Conservation (phyloP, 23 tunicate species). For the Ascidia mentula region DNA sequence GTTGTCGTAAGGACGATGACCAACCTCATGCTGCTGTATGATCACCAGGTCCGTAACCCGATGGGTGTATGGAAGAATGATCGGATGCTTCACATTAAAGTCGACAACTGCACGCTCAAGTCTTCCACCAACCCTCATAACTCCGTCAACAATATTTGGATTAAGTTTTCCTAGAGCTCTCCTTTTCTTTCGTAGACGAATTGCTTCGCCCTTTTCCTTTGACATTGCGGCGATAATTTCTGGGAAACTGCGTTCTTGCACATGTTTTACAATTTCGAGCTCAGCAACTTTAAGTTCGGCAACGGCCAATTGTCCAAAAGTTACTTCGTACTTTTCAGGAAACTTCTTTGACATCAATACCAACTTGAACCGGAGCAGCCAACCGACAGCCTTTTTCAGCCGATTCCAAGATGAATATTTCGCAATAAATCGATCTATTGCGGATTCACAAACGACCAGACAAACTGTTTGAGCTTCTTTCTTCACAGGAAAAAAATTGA, state of each 20-base stretch:
- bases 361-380: conserved; percentile 1
- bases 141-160: too few relatives aligned
- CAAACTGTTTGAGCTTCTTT: neutral
- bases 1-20: conserved; percentile 34
- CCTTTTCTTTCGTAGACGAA: neutral
- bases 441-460: neutral
- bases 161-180: too few relatives aligned
- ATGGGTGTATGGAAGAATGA: conserved; percentile 22
- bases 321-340: too few relatives aligned
- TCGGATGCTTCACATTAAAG: too few relatives aligned
- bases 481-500: neutral
- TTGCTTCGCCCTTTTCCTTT: too few relatives aligned
- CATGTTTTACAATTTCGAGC: too few relatives aligned
- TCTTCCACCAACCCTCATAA: too few relatives aligned
- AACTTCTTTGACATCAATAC: neutral
- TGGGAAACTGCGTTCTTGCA: too few relatives aligned
- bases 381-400: conserved; percentile 3
- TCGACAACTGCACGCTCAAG: too few relatives aligned
- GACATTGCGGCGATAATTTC: too few relatives aligned
- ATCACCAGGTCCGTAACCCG: conserved; percentile 17
- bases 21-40: conserved; percentile 18
- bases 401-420: neutral
- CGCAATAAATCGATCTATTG: conserved; percentile 1
- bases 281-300: too few relatives aligned
- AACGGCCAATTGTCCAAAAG: too few relatives aligned